Evolutionary conservation across 2,888 invertebrate species (phyloP), one percentile per base, ranked within the genome.

Genomic region (Caenorhabditis sp.): DNA sequence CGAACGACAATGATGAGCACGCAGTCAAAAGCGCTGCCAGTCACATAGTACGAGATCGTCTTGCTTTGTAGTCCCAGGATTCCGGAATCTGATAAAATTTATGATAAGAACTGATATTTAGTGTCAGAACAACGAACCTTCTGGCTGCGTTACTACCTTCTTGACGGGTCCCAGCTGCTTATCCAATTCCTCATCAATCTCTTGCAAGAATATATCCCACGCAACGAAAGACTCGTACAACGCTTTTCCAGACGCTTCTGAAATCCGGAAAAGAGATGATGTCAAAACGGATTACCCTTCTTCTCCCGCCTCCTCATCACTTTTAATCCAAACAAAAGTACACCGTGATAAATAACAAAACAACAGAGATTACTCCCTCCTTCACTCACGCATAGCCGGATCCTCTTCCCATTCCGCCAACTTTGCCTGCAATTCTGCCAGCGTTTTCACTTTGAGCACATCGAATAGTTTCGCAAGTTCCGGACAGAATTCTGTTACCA

Each of bases 41-140:
- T 74, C 15, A 85, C 84, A 51, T 84, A 84, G 56, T 86, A 82
- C 11, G 82, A 79, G 18, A 86, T 85, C 18, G 86, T 86, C 56
- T 84, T 77, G 69, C 82, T 83, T 47, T 83, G 86, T 13, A 86
- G 69, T 9, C 85, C 86, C 8, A 84, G 74, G 15, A 81, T 81
- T 22, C 60, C 69, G 5, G 72, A 58, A 26, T 82, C 83, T 77
- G 61, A 50, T n/a, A n/a, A n/a, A n/a, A n/a, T n/a, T n/a, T n/a
- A n/a, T n/a, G n/a, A n/a, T n/a, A n/a, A n/a, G n/a, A n/a, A n/a
- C 35, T 35, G 35, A 8, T 8, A 35, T 35, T 35, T 35, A 11
- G 5, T 35, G 5, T 35, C 35, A 8, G 6, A n/a, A n/a, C n/a
- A n/a, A n/a, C n/a, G 18, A 24, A 79, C 70, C 70, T 70, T 65